Base-by-base conservation (phyloP, 1,140 invertebrate species). In the Papilio polytes region DNA sequence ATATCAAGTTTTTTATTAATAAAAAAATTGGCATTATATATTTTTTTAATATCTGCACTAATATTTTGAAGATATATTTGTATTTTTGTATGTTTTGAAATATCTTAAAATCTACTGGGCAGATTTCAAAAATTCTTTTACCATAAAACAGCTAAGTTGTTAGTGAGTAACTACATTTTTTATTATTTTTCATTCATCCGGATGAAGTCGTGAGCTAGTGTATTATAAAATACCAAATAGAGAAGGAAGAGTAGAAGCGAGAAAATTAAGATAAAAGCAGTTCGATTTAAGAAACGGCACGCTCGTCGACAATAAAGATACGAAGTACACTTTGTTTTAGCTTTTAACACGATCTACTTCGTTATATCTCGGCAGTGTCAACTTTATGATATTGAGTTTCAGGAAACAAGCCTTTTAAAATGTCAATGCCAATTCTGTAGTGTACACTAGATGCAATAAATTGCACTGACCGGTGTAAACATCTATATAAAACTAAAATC, bases 371-470 rank as follows among this genome's bases (percentile, higher is more conserved):
- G 77, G 36, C 59, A 20, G 59, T 15, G 46, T 66, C 56, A 78
- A 66, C 77, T 78, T 78, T 78, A 22, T 66, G 72, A 48, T 81
- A 88, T 82, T 72, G 59, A 26, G 82, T 85, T 82, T 18, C 84
- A 84, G 88, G 84, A 89, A 83, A 81, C 80, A 31, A 84, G 84
- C 80, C 84, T 89, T 89, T 89, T 89, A 89, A 87, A 88, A 85
- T 84, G 88, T 89, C 88, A 86, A 81, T 84, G 85, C 72, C 78
- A 41, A 8, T 63, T 10, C n/a, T 9, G 8, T n/a, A 66, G 36
- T 66, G 53, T 1, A 66, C 77, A 22, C 56, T 46, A 10, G 51
- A 63, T 44, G 56, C 20, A 78, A 78, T 78, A 56, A 77, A n/a
- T 78, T 53, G 26, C 15, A 7, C 56, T 44, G 31, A 78, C n/a